A percentile compares a stretch with the other conserved stretches of the same genome.
phyloP scores from a whole-genome alignment of 2,797 vertebrate genomes.

The Diplodus sargus region DNA sequence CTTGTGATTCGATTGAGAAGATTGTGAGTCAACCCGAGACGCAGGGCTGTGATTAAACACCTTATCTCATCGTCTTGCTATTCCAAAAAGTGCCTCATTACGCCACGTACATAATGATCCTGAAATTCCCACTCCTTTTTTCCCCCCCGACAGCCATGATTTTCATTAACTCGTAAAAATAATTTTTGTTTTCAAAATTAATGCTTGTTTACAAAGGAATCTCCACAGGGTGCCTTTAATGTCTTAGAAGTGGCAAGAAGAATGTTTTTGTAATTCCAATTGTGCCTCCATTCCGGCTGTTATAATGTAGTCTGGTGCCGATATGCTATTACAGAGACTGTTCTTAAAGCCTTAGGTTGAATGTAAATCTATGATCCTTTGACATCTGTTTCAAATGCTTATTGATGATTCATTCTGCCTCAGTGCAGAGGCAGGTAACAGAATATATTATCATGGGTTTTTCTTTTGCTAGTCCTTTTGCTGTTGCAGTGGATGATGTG shows the following conservation, averaged over 20 bases:
- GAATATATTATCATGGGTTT: conserved; percentile 6
- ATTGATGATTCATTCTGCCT: conserved; percentile 30
- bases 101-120: conserved; percentile 17
- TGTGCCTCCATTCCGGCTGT: not conserved
- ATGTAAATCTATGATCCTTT: conserved; percentile 26
- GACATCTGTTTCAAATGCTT: not conserved
- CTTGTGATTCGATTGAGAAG: conserved; percentile 7
- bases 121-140: conserved; percentile 16
- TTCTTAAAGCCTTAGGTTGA: conserved; percentile 12
- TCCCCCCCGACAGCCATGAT: not conserved
- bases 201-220: conserved; percentile 24
- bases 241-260: conserved; percentile 4
- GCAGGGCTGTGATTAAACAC: conserved; percentile 29
- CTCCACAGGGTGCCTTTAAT: conserved; percentile 11
- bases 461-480: not conserved
- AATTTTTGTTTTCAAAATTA: conserved; percentile 25
- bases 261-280: conserved; percentile 29
- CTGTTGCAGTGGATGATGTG: not conserved
- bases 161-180: conserved; percentile 9
- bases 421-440: conserved; percentile 4
- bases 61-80: conserved; percentile 40
- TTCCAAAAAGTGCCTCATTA: conserved; percentile 36
- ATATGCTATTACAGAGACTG: conserved; percentile 10
- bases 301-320: conserved; percentile 13
- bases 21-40: not conserved